Evolutionary conservation across 1,140 invertebrate species (phyloP).

Genomic region (Rhyacophila brunnea): DNA sequence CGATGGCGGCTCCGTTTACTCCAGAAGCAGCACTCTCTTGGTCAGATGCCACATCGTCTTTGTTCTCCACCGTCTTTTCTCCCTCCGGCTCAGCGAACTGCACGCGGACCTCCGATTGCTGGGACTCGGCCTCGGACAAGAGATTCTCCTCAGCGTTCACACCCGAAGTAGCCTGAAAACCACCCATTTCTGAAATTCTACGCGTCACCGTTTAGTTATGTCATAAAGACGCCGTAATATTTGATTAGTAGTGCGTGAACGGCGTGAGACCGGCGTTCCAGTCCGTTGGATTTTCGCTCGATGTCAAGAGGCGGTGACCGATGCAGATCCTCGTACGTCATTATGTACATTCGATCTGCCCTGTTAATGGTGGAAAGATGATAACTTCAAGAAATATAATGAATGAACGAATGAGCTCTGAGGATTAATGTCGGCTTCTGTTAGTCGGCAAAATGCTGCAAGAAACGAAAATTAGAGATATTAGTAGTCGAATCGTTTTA

Average conservation of each 20-base stretch:
- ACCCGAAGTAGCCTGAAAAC: slow-evolving; percentile 49
- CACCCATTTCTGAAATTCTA: slow-evolving; percentile 17
- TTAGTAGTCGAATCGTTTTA: slow-evolving; percentile 16
- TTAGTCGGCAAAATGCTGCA: slow-evolving; percentile 12
- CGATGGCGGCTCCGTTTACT: slow-evolving; percentile 52
- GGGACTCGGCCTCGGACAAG: slow-evolving; percentile 57
- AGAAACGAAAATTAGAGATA: slow-evolving; percentile 3
- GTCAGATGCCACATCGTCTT: slow-evolving; percentile 42
- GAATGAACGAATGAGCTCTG: not conserved
- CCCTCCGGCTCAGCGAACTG: slow-evolving; percentile 59
- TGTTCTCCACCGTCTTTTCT: slow-evolving; percentile 41
- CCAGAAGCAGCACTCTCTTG: slow-evolving; percentile 56
- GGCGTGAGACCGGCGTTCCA: slow-evolving; percentile 36
- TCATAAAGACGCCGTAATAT: not conserved
- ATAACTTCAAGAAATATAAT: not conserved
- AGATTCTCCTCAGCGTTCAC: slow-evolving; percentile 51
- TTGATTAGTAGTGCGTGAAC: slow-evolving; percentile 11
- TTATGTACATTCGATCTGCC: slow-evolving; percentile 31
- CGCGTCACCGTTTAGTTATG: not conserved
- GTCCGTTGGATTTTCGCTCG: slow-evolving; percentile 49
- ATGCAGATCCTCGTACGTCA: slow-evolving; percentile 43
- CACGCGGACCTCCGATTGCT: slow-evolving; percentile 63
- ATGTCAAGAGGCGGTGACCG: slow-evolving; percentile 25
- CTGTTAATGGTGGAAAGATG: slow-evolving; percentile 1
- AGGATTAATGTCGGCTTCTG: not conserved